Base-by-base conservation (phyloP, 2,888 invertebrate genomes). In the Erynnis tages region DNA sequence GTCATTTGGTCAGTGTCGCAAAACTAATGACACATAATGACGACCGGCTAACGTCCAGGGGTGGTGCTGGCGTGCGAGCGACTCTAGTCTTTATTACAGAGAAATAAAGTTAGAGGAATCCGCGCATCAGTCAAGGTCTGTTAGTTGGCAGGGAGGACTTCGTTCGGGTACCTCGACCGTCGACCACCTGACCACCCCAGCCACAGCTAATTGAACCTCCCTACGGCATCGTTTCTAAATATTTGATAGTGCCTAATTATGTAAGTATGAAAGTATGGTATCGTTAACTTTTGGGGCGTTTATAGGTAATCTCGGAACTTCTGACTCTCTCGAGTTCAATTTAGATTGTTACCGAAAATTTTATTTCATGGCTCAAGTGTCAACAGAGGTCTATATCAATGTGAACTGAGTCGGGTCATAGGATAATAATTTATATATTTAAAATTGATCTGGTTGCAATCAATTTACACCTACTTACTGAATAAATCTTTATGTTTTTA, bases 21-120 rank as follows among this genome's bases (percentile, higher is more conserved):
- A 87, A 88, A 87, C 87, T 89, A 89, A 89, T 88, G 87, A 85
- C 85, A 88, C 85, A 83, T 88, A 89, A 89, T 89, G 87, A 86
- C 79, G 79, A 73, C 79, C 69, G 76, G 71, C 74, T 71, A 76
- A 70, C 73, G 74, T 77, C 69, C 73, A 72, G 77, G 74, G 85
- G 80, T 44, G 46, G 55, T 66, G 54, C 64, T 49, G 47, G 54
- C 58, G 34, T 43, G 61, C 44, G 58, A 14, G 54, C 69, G 55
- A 79, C 61, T 66, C 56, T 76, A 59, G 58, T 54, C 73, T 72
- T 63, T 83, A 75, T 65, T 32, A 48, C 61, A 47, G 30, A 27
- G 34, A 67, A 16, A 37, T 53, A 60, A 76, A 60, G 62, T 44
- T 52, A 21, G 17, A 2, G 41, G 55, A 44, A 37, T 58, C 69